Percentiles rank a stretch among this genome's conserved stretches.
Conservation (phyloP, 2,797 vertebrate species). For the Allobates femoralis region DNA sequence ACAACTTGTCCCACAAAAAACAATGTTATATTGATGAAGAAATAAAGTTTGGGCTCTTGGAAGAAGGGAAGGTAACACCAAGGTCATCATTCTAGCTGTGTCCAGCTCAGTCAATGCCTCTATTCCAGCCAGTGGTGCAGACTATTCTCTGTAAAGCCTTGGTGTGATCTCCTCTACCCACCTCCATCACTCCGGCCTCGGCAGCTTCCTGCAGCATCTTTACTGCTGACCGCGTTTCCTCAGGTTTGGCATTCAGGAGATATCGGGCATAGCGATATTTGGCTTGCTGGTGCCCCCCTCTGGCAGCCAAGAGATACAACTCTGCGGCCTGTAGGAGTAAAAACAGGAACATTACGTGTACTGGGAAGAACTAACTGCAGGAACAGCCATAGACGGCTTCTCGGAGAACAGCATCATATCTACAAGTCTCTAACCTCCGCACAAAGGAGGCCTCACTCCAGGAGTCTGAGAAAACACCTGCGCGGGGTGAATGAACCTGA, state of each 20-base stretch:
- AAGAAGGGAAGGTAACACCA: no score
- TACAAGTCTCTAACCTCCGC: no score
- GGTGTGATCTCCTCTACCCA: constrained; percentile 62
- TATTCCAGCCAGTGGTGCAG: no score
- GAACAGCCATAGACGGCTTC: background rate
- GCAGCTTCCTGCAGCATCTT: constrained; percentile 82
- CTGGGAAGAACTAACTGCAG: background rate
- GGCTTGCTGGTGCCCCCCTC: constrained; percentile 81
- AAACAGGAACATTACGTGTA: constrained; percentile 11
- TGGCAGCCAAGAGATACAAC: constrained; percentile 85
- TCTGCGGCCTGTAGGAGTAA: constrained; percentile 79
- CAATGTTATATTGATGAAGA: no score
- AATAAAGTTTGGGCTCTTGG: no score
- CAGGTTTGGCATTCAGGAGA: constrained; percentile 73
- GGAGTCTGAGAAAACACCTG: no score
- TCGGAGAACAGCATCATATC: background rate
- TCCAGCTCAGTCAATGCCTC: no score
- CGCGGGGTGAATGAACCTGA: no score
- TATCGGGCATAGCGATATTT: constrained; percentile 87
- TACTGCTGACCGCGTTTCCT: constrained; percentile 73
- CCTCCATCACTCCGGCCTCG: constrained; percentile 83
- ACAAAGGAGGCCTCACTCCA: no score
- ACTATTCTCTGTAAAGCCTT: no score
- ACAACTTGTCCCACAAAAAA: no score
- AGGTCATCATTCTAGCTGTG: no score